Percentiles rank a stretch among this genome's conserved stretches.
phyloP scores from a whole-genome alignment of 1,140 invertebrate species.

The Nomia melanderi region DNA sequence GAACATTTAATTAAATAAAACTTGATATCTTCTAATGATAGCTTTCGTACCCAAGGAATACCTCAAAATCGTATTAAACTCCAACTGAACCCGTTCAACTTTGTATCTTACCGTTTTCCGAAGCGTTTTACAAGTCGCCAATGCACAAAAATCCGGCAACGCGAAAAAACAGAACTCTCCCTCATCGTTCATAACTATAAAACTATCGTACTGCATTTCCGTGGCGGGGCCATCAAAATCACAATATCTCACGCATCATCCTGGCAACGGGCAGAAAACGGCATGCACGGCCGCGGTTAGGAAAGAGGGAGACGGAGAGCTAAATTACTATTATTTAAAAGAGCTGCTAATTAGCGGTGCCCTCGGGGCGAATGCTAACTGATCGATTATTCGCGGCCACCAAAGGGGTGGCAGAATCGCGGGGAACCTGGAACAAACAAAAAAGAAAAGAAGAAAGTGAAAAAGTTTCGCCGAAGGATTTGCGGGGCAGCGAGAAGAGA shows the following conservation, averaged over 20 bases:
- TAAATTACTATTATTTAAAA: constrained; percentile 4
- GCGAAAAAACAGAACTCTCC: no score
- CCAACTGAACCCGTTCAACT: no score
- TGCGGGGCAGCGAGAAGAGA: no score
- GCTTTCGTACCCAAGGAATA: no score
- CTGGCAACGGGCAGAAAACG: background rate
- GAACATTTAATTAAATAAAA: no score
- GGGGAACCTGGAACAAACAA: background rate
- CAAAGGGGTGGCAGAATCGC: background rate
- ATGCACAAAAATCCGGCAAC: no score
- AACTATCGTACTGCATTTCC: background rate
- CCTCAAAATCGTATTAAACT: no score
- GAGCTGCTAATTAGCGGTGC: background rate
- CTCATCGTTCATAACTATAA: no score
- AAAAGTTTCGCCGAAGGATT: constrained; percentile 7
- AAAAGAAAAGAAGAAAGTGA: background rate
- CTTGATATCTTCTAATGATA: no score
- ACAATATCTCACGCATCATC: background rate
- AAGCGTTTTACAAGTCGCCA: no score
- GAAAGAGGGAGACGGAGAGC: background rate
- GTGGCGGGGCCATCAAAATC: background rate
- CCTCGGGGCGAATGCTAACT: background rate
- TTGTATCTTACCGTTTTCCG: no score
- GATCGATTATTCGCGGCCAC: background rate
- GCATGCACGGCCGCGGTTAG: background rate